Evolutionary conservation across 2,888 invertebrate species (phyloP), one percentile per base, ranked within the genome.

Genomic region (Synanthedon tipuliformis): DNA sequence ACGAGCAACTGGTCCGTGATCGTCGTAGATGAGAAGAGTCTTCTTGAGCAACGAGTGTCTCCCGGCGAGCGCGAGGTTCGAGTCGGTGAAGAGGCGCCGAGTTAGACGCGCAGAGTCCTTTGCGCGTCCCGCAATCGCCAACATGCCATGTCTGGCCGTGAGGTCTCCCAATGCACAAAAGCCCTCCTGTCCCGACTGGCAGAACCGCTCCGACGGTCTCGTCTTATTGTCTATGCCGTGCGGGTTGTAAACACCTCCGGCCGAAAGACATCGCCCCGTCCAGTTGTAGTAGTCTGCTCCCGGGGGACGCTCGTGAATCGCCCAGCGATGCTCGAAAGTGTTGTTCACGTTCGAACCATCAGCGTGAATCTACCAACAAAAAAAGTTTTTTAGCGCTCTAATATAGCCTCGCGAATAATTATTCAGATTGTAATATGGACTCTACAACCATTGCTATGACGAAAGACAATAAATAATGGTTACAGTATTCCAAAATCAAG

Each of bases 221-320:
- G 89, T 80, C 68, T 92, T 90, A 59, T 89, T 89, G 57, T 91
- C 90, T 23, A 93, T 90, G 61, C 91, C 90, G 63, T 92, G 92
- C 0, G 97, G 97, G 81, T 97, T 94, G 70, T 89, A 94, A 53
- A 84, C 69, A 0, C 69, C 71, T 4, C 95, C 96, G 0, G 95
- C 90, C 61, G 95, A 95, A 10, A 95, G 79, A 71, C 97, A 96
- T 41, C 97, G 86, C 49, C 89, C 92, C 34, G 93, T 93, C 97
- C 96, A 97, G 78, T 95, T 95, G 75, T 96, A 96, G 78, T 93
- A 97, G 79, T 97, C 97, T 56, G 90, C 91, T 15, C 95, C 95
- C 0, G 96, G 94, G 0, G 94, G 89, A 59, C 89, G 82, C 54
- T 91, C 92, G 72, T 96, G 95, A 15, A 97, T 88, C 11, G 93